phyloP scores from a whole-genome alignment of 2,888 invertebrate genomes.

The Chirona hameri region DNA sequence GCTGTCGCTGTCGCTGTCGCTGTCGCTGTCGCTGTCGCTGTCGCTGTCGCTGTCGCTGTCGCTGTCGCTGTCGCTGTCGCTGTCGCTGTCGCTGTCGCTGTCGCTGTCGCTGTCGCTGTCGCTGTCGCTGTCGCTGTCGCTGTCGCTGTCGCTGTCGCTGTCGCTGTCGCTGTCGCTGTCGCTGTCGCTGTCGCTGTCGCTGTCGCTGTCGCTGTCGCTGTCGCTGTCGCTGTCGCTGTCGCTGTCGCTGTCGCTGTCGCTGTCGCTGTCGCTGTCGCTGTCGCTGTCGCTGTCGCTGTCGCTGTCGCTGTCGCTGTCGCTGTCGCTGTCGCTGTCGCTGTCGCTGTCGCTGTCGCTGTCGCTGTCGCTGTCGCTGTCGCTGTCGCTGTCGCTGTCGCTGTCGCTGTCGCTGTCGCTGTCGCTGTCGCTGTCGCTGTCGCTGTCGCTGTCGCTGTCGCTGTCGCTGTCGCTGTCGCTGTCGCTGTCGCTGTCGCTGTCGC shows the following conservation, averaged over 20 bases:
- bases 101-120: conserved; percentile 5
- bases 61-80: conserved; percentile 22
- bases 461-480: conserved; percentile 5
- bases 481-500: conserved; percentile 22
- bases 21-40: conserved; percentile 10
- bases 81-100: conserved; percentile 10
- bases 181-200: conserved; percentile 22
- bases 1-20: conserved; percentile 22
- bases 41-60: conserved; percentile 5
- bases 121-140: conserved; percentile 22
- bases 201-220: conserved; percentile 10
- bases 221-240: conserved; percentile 5
- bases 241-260: conserved; percentile 22
- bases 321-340: conserved; percentile 10
- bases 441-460: conserved; percentile 10
- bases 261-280: conserved; percentile 10
- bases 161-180: conserved; percentile 5
- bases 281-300: conserved; percentile 5
- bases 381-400: conserved; percentile 10
- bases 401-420: conserved; percentile 5
- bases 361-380: conserved; percentile 22
- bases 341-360: conserved; percentile 5
- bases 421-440: conserved; percentile 22
- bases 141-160: conserved; percentile 10
- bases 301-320: conserved; percentile 22